These are phyloP conservation scores for Variabilichromis moorii DNA, from an alignment of 2,113 vertebrate species.

Conservation along the genomic window DNA sequence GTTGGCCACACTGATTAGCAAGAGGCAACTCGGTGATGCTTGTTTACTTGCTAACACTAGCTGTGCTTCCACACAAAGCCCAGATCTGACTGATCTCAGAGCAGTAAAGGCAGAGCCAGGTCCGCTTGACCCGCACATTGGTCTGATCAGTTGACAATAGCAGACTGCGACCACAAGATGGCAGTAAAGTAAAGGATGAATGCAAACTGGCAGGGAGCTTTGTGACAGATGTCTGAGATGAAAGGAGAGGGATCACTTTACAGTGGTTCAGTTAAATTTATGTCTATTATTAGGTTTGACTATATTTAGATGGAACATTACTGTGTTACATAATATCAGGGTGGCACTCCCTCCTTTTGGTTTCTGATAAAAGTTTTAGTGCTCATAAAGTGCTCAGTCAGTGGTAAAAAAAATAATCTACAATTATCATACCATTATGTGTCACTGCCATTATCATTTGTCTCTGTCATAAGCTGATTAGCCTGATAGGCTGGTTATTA, in stretches of 20 bases:
- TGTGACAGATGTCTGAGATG: background rate
- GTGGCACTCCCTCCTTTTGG: background rate
- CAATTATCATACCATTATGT: background rate
- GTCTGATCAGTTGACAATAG: background rate
- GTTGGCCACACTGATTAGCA: background rate
- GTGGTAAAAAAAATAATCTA: background rate
- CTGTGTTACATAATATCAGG: background rate
- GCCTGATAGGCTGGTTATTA: background rate
- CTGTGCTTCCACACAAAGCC: background rate
- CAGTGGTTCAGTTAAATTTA: background rate
- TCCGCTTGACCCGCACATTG: fast-evolving
- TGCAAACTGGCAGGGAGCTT: background rate
- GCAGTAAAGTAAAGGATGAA: background rate
- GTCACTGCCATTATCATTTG: background rate
- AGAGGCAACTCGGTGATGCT: background rate
- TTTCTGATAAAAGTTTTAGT: background rate
- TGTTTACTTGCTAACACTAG: background rate
- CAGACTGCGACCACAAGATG: background rate
- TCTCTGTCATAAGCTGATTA: background rate
- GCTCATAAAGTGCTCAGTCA: background rate
- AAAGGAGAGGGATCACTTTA: background rate
- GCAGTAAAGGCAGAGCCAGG: background rate
- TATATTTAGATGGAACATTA: background rate
- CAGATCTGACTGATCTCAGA: background rate
- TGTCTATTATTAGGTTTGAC: background rate